Percentiles rank a stretch among this genome's conserved stretches.
These are phyloP conservation scores for Anableps anableps DNA, from an alignment of 2,797 vertebrate species.

Conservation along the genomic window DNA sequence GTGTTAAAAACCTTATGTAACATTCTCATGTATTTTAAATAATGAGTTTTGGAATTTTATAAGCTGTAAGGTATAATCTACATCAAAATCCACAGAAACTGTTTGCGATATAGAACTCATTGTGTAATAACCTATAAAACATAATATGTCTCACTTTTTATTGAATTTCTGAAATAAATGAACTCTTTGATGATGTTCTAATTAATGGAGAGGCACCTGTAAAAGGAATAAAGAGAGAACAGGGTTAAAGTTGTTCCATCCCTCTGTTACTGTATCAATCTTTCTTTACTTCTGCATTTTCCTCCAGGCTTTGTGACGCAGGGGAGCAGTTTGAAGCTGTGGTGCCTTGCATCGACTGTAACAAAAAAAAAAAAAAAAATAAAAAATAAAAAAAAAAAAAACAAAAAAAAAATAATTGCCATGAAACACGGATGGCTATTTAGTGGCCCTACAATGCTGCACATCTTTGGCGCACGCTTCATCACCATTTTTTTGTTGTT, in stretches of 20 bases:
- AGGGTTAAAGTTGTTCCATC: constrained; percentile 73
- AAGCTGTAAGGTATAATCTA: neutral
- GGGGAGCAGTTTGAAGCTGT: constrained; percentile 91
- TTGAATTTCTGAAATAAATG: neutral
- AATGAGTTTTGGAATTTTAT: neutral
- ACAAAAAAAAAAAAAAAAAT: constrained; percentile 59
- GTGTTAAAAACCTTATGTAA: neutral
- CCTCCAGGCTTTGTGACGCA: constrained; percentile 89
- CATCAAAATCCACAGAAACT: neutral
- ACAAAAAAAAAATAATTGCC: constrained; percentile 78
- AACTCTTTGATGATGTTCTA: neutral
- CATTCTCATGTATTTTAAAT: neutral
- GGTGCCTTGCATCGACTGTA: constrained; percentile 98
- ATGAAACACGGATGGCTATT: constrained; percentile 98
- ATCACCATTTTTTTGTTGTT: constrained; percentile 73
- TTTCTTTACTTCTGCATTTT: constrained; percentile 90
- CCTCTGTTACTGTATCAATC: constrained; percentile 83
- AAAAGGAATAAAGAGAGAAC: constrained; percentile 44
- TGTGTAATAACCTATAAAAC: neutral
- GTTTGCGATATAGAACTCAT: neutral
- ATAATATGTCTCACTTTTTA: neutral
- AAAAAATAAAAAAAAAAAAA: constrained; percentile 39
- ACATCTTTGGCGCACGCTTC: constrained; percentile 94
- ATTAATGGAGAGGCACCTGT: neutral
- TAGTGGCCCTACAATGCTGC: constrained; percentile 99